Conservation (phyloP, 2,888 invertebrate species). For the Ormyrus pomaceus region DNA sequence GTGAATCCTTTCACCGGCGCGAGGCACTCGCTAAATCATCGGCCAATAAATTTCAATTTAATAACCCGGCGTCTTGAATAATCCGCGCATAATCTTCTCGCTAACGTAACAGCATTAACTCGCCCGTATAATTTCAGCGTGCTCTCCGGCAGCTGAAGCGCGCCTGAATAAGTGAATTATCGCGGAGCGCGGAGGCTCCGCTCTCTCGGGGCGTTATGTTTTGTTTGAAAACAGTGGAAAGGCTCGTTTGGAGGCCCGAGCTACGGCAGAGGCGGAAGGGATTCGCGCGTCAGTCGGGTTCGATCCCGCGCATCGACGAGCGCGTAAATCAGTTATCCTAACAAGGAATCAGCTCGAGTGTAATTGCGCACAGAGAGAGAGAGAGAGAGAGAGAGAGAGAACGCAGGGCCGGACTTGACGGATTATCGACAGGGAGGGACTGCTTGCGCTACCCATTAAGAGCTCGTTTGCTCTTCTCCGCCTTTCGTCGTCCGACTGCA, state of each 20-base stretch:
- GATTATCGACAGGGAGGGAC: slow-evolving; percentile 37
- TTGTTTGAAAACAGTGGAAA: slow-evolving; percentile 23
- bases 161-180: too few species aligned
- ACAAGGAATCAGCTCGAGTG: slow-evolving; percentile 44
- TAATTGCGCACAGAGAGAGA: slow-evolving; percentile 37
- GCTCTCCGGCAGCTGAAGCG: too few species aligned
- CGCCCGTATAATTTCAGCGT: too few species aligned
- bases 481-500: neutral
- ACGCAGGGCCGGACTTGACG: slow-evolving; percentile 31
- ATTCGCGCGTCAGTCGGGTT: neutral
- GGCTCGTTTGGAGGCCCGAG: too few species aligned
- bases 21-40: too few species aligned
- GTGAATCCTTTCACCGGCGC: too few species aligned
- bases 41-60: too few species aligned
- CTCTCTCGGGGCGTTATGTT: slow-evolving; percentile 2
- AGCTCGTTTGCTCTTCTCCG: slow-evolving; percentile 37
- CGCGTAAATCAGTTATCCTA: slow-evolving; percentile 52
- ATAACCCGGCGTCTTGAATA: too few species aligned
- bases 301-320: slow-evolving; percentile 35
- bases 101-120: too few species aligned
- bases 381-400: slow-evolving; percentile 9
- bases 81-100: too few species aligned
- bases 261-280: neutral
- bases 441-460: slow-evolving; percentile 47
- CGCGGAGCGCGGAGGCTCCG: too few species aligned